Conservation (phyloP, 2,113 vertebrate species). For the Talpa occidentalis region DNA sequence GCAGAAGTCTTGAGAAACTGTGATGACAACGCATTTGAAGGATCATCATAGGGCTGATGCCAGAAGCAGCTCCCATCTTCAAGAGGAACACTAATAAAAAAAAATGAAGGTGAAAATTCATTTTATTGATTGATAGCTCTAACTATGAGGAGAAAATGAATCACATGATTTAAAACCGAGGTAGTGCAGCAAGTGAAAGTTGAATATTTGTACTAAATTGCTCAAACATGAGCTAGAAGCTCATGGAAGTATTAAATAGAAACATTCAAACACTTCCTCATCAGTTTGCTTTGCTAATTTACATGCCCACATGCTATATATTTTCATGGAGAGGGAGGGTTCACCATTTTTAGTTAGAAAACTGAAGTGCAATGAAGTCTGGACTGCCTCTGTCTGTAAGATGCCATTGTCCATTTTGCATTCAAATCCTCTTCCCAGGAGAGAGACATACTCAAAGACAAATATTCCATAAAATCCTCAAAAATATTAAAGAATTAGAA, state of each 20-base stretch:
- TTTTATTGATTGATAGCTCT: background rate
- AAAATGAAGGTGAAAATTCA: background rate
- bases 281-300: background rate
- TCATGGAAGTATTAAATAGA: background rate
- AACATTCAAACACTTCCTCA: background rate
- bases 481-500: background rate
- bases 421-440: background rate
- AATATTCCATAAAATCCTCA: background rate
- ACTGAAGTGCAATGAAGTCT: background rate
- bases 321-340: background rate
- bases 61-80: background rate
- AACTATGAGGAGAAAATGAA: background rate
- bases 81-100: background rate
- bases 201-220: background rate
- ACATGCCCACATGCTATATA: background rate
- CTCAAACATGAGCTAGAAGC: background rate
- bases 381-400: background rate
- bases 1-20: background rate
- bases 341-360: background rate
- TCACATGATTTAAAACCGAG: background rate
- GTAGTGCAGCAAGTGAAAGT: background rate
- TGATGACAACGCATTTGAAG: background rate
- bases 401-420: background rate
- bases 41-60: background rate
- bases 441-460: background rate